Conservation (phyloP, 2,113 vertebrate genomes). For the Nannobrachium achirus region DNA sequence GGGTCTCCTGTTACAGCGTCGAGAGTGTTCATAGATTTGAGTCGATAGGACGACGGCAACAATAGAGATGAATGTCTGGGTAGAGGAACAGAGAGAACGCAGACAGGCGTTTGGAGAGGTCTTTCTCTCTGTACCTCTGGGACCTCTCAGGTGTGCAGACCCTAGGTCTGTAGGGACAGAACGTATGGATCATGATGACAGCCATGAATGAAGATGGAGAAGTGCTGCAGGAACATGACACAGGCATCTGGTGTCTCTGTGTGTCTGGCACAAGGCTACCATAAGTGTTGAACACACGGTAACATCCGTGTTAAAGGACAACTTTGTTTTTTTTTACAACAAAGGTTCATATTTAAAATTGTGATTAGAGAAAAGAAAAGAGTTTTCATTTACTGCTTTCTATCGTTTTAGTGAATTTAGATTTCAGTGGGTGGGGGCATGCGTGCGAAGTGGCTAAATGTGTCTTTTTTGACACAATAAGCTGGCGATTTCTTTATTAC, state of each 20-base stretch:
- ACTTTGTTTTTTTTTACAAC: constrained; percentile 9
- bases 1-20: constrained; percentile 32
- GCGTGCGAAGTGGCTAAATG: no score
- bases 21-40: neutral
- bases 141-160: constrained; percentile 8
- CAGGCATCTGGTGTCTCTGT: neutral
- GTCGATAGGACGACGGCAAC: neutral
- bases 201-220: constrained; percentile 12
- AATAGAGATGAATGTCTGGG: constrained; percentile 15
- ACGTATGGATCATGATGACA: constrained; percentile 35
- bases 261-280: neutral
- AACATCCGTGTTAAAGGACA: constrained; percentile 12
- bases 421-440: no score
- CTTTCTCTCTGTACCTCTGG: constrained; percentile 7
- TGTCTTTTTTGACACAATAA: no score
- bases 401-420: no score
- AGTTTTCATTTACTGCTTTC: no score
- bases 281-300: neutral
- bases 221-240: constrained; percentile 24
- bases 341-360: neutral
- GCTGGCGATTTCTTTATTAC: no score
- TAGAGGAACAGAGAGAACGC: neutral
- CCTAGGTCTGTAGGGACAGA: neutral
- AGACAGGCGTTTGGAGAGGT: neutral
- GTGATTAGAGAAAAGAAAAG: no score